These are phyloP conservation scores for Trigoniulus corallinus DNA, from an alignment of 1,140 invertebrate species.

Conservation along the genomic window DNA sequence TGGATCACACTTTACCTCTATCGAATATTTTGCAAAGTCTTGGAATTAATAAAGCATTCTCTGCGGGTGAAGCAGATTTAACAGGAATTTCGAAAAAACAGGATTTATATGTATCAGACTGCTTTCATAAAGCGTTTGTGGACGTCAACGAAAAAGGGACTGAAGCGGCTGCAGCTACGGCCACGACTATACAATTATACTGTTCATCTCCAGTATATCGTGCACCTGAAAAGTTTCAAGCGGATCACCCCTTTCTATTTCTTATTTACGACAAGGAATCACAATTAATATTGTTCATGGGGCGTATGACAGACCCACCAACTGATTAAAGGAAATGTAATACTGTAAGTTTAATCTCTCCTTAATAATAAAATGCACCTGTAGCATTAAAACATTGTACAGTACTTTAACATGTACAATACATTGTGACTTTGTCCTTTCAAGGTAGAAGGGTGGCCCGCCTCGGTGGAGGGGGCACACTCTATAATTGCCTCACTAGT, in stretches of 20 bases:
- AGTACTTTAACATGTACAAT: too few relatives aligned
- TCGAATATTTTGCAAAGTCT: slow-evolving; percentile 41
- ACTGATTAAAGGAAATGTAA: too few relatives aligned
- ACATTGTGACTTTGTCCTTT: too few relatives aligned
- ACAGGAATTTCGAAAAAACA: slow-evolving; percentile 36
- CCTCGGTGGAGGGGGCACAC: too few relatives aligned
- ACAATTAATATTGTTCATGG: neutral
- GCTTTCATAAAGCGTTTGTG: slow-evolving; percentile 58
- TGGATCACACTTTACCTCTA: slow-evolving; percentile 49
- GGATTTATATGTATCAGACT: slow-evolving; percentile 26
- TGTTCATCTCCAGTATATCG: neutral
- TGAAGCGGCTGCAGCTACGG: slow-evolving; percentile 44
- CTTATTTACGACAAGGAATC: neutral
- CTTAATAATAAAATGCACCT: too few relatives aligned
- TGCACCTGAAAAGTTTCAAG: neutral
- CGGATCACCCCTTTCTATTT: neutral
- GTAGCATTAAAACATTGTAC: too few relatives aligned
- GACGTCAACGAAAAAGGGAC: slow-evolving; percentile 66
- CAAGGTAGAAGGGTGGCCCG: too few relatives aligned
- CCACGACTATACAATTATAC: neutral
- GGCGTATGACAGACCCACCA: neutral
- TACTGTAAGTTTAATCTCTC: too few relatives aligned
- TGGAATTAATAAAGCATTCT: slow-evolving; percentile 47
- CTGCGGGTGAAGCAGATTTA: slow-evolving; percentile 38
- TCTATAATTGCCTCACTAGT: too few relatives aligned